These are phyloP conservation scores for Pangasius mekongensis DNA, from an alignment of 2,797 vertebrate species.

Conservation along the genomic window DNA sequence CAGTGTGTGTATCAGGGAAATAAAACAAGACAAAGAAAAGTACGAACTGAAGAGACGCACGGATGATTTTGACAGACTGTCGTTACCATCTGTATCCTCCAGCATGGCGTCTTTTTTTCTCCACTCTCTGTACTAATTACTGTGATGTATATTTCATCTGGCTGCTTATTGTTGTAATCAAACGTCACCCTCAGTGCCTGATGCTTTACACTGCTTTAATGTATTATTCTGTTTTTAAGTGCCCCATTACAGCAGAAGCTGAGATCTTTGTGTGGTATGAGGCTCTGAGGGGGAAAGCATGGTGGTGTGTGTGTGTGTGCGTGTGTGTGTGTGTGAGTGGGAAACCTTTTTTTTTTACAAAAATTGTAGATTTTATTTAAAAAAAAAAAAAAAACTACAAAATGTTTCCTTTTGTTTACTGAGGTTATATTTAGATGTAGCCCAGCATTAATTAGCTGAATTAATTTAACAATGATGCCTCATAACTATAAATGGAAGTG, in stretches of 20 bases:
- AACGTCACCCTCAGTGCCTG: conserved; percentile 62
- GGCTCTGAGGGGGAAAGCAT: conserved; percentile 56
- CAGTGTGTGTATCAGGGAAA: not conserved
- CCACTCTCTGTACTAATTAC: conserved; percentile 61
- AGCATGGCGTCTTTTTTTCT: conserved; percentile 9
- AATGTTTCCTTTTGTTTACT: not conserved
- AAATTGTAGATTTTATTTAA: not conserved
- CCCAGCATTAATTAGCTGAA: not conserved
- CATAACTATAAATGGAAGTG: not conserved
- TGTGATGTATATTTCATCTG: conserved; percentile 76
- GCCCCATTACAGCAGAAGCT: conserved; percentile 64
- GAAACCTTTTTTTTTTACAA: not conserved
- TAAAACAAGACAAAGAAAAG: conserved; percentile 10
- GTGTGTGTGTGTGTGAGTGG: conserved; percentile 11
- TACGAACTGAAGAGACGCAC: conserved; percentile 12
- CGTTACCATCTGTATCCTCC: conserved; percentile 50
- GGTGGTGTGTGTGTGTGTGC: conserved; percentile 19
- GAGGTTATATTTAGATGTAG: not conserved
- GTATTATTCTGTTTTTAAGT: conserved; percentile 78
- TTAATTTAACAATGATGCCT: not conserved
- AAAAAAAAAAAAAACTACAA: not conserved
- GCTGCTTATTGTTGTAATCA: conserved; percentile 70
- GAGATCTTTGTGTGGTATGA: conserved; percentile 62
- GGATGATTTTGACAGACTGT: conserved; percentile 54
- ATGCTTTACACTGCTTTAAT: conserved; percentile 71